These are phyloP conservation scores for Helobdella robusta DNA, from an alignment of 2,888 invertebrate genomes.

Conservation along the genomic window DNA sequence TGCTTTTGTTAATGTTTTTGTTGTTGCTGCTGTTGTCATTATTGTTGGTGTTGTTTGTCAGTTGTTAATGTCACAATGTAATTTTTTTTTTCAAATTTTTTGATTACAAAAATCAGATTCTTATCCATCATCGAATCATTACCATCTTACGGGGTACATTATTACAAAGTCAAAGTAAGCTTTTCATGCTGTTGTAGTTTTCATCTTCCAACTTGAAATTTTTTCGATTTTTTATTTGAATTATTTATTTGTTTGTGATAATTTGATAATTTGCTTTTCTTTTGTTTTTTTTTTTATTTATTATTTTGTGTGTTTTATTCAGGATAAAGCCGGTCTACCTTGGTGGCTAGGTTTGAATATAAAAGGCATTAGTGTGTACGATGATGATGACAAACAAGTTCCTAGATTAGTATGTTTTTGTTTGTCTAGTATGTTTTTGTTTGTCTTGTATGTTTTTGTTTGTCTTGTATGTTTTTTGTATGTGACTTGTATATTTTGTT, in stretches of 20 bases:
- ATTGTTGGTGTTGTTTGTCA: background rate
- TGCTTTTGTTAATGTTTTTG: background rate
- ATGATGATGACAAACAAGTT: constrained; percentile 50
- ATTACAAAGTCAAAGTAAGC: constrained; percentile 53
- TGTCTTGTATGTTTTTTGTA: no score
- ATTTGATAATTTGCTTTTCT: background rate
- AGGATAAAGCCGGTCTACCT: constrained; percentile 35
- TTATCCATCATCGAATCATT: constrained; percentile 53
- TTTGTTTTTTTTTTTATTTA: background rate
- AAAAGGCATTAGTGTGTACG: constrained; percentile 54
- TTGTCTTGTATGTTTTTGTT: no score
- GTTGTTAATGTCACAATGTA: background rate
- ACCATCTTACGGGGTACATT: constrained; percentile 55
- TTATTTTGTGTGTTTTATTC: constrained; percentile 9
- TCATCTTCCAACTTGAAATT: background rate
- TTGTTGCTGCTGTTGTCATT: background rate
- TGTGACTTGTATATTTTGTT: no score
- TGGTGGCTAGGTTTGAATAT: constrained; percentile 53
- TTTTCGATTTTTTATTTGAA: background rate
- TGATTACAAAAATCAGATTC: constrained; percentile 46
- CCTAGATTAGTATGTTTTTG: constrained; percentile 49
- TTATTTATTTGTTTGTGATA: background rate
- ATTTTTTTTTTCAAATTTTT: background rate
- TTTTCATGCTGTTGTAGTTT: background rate
- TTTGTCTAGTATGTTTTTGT: no score